Evolutionary conservation across 2,797 vertebrate genomes (phyloP).

Genomic region (Sebastes jordani): DNA sequence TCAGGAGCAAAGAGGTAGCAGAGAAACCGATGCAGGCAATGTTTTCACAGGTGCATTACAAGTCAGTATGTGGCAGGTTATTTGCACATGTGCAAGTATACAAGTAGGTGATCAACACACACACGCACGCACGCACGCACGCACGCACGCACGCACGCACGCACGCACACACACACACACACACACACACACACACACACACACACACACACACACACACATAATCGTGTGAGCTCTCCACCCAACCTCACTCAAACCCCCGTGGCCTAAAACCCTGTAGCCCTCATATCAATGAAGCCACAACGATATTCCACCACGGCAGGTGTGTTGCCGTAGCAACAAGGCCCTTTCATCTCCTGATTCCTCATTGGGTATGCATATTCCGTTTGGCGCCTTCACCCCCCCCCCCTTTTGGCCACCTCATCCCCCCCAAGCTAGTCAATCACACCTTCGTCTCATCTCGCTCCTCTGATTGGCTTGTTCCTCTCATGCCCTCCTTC

Average conservation of each 20-base stretch:
- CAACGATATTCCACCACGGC: constrained; percentile 60
- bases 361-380: constrained; percentile 76
- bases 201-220: constrained; percentile 9
- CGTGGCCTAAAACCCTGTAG: constrained; percentile 52
- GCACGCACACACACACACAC: constrained; percentile 9
- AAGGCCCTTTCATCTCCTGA: constrained; percentile 66
- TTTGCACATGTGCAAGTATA: constrained; percentile 11
- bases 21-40: background rate
- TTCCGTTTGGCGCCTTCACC: constrained; percentile 47
- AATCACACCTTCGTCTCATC: constrained; percentile 73
- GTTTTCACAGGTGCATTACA: constrained; percentile 29
- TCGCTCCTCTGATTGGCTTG: constrained; percentile 73
- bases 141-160: constrained; percentile 6
- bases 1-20: background rate
- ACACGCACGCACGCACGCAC: too few relatives aligned
- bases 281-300: constrained; percentile 58
- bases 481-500: constrained; percentile 63
- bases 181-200: constrained; percentile 11
- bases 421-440: constrained; percentile 48
- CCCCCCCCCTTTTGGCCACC: background rate
- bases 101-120: constrained; percentile 1
- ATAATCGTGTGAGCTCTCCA: constrained; percentile 2
- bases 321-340: constrained; percentile 81
- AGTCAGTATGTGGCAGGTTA: constrained; percentile 9
- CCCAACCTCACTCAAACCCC: constrained; percentile 26